Percentiles rank a stretch among this genome's conserved stretches.
These are phyloP conservation scores for Notothenia rossii DNA, from an alignment of 2,113 vertebrate genomes.

Conservation along the genomic window DNA sequence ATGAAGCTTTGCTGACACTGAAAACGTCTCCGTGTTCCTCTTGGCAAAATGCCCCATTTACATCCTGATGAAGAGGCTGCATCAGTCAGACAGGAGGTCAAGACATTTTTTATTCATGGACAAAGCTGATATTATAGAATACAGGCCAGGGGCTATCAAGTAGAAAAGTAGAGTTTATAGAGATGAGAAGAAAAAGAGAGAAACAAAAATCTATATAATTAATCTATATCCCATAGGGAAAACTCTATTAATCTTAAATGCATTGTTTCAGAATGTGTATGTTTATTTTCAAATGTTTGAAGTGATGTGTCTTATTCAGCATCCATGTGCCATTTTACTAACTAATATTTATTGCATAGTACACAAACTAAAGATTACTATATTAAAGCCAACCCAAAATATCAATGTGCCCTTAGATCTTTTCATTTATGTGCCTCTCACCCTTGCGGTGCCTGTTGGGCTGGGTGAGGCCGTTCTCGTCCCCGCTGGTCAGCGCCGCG, in stretches of 20 bases:
- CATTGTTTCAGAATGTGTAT: too few species aligned
- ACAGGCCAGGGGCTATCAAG: too few species aligned
- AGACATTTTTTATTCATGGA: neutral
- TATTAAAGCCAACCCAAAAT: neutral
- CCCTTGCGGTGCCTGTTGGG: constrained; percentile 94
- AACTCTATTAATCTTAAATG: too few species aligned
- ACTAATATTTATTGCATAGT: too few species aligned
- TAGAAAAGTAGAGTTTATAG: too few species aligned
- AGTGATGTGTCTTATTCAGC: too few species aligned
- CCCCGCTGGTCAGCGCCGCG: constrained; percentile 93
- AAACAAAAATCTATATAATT: too few species aligned
- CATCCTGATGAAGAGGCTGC: neutral
- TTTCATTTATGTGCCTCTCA: constrained; percentile 65
- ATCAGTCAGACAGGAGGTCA: constrained; percentile 14
- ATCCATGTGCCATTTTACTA: neutral
- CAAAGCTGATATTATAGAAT: neutral
- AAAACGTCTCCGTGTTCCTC: constrained; percentile 25
- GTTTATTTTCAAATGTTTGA: too few species aligned
- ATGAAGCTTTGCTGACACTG: constrained; percentile 19
- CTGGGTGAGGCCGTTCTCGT: constrained; percentile 91
- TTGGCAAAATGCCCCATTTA: constrained; percentile 15
- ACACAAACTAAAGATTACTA: neutral
- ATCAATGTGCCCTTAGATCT: neutral
- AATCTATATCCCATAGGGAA: too few species aligned
- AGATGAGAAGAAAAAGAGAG: too few species aligned